These are phyloP conservation scores for Odontamblyopus rebecca DNA, from an alignment of 2,797 vertebrate species.

Conservation along the genomic window DNA sequence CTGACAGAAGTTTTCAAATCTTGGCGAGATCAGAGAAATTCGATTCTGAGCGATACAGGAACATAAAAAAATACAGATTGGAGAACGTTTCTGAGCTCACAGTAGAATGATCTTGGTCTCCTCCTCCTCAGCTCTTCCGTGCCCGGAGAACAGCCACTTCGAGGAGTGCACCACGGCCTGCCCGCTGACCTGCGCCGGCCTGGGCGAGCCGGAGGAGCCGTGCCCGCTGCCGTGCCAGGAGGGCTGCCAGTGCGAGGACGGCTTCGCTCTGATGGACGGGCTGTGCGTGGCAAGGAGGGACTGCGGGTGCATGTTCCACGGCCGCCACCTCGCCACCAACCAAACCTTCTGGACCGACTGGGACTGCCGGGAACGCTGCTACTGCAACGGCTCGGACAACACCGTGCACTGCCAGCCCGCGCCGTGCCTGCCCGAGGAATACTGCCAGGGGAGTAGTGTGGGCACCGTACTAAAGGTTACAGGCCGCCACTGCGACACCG, in stretches of 20 bases:
- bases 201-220: conserved; percentile 74
- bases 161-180: conserved; percentile 92
- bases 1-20: too few relatives aligned
- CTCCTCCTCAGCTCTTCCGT: conserved; percentile 83
- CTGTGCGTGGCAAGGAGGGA: conserved; percentile 86
- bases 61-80: too few relatives aligned
- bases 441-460: conserved; percentile 72
- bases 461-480: too few relatives aligned
- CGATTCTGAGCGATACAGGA: too few relatives aligned
- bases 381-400: conserved; percentile 96
- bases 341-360: conserved; percentile 96
- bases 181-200: conserved; percentile 85
- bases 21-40: too few relatives aligned
- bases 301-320: conserved; percentile 90
- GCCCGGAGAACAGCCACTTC: conserved; percentile 93
- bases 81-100: too few relatives aligned
- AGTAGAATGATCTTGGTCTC: neutral
- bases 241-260: conserved; percentile 93
- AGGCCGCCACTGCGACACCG: too few relatives aligned
- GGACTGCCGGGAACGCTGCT: conserved; percentile 94
- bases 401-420: conserved; percentile 86
- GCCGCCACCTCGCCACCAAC: conserved; percentile 87
- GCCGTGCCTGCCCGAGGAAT: conserved; percentile 88
- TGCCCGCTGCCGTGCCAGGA: conserved; percentile 86
- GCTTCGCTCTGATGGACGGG: conserved; percentile 82